Conservation (phyloP, 2,797 vertebrate genomes). For the Neosilurus hyrtlii region DNA sequence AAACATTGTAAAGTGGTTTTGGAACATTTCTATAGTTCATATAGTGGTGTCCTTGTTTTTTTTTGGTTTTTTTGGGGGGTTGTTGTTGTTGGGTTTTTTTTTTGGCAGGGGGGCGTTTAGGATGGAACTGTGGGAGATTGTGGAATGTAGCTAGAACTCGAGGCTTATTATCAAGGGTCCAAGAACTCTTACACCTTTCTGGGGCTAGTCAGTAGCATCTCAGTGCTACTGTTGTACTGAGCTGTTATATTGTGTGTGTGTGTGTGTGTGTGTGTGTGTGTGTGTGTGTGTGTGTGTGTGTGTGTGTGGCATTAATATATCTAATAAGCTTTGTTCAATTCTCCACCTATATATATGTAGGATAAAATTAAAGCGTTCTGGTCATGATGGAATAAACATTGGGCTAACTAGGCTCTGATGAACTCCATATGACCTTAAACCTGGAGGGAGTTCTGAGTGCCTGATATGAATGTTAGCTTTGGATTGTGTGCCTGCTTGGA, state of each 20-base stretch:
- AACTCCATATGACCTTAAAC: not conserved
- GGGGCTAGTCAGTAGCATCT: slow-evolving; percentile 48
- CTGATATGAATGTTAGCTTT: slow-evolving; percentile 9
- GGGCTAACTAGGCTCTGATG: not conserved
- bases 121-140: slow-evolving; percentile 50
- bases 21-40: not conserved
- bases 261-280: not conserved
- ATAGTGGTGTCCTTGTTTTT: not conserved
- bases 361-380: not conserved
- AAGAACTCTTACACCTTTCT: slow-evolving; percentile 59
- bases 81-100: too few species aligned
- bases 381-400: not conserved
- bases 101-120: too few species aligned
- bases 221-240: slow-evolving; percentile 35
- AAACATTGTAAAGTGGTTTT: not conserved
- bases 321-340: not conserved
- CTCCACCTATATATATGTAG: not conserved
- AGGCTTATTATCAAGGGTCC: slow-evolving; percentile 64
- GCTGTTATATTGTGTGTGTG: not conserved
- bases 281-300: not conserved
- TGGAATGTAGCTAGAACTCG: slow-evolving; percentile 70
- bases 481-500: slow-evolving; percentile 21
- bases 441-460: not conserved
- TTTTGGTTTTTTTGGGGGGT: too few species aligned
- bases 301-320: not conserved